Evolutionary conservation across 1,140 invertebrate species (phyloP), one percentile per base, ranked within the genome.

Genomic region (Branchinecta lynchi): DNA sequence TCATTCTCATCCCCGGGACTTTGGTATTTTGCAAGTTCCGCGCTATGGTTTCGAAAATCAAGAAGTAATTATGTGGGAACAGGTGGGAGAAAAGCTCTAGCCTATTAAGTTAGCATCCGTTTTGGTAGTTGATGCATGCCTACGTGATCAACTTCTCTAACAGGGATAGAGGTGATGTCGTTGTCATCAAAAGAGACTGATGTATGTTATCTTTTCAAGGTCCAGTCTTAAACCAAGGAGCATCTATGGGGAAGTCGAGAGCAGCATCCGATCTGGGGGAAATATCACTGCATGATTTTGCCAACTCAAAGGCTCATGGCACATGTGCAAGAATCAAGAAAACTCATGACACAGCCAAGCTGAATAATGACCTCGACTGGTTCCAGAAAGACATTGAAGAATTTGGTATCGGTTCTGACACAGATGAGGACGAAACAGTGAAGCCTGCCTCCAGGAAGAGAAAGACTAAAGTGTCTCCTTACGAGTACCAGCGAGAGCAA

Each of bases 231-330:
- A 32, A 32, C 32, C 32, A 32, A 32, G 32, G 32, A 32, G 32
- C 1, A 32, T 32, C 32, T 3, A 60, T 60, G 51, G 51, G 51
- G 12, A 60, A 60, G 17, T 15, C 12, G 17, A 60, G 12, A 60
- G 51, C 51, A 15, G 32, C 32, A 32, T 32, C 32, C 32, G 51
- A 60, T 60, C 17, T 12, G 12, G 51, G 51, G 12, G 51, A 60
- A 60, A 60, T 60, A 60, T 60, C 51, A 60, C 51, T 60, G 51
- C 12, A 60, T 20, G 51, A 60, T 60, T 60, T 60, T 20, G 51
- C 51, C 12, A 60, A 60, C 17, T 60, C 51, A 60, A 60, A 60
- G 6, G 51, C 51, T 20, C 51, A 60, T 60, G 51, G 51, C 12
- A 60, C 51, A 15, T 60, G 51, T 20, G 12, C 51, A 12, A 60